phyloP scores from a whole-genome alignment of 2,888 invertebrate genomes.

The Perdita meconis region DNA sequence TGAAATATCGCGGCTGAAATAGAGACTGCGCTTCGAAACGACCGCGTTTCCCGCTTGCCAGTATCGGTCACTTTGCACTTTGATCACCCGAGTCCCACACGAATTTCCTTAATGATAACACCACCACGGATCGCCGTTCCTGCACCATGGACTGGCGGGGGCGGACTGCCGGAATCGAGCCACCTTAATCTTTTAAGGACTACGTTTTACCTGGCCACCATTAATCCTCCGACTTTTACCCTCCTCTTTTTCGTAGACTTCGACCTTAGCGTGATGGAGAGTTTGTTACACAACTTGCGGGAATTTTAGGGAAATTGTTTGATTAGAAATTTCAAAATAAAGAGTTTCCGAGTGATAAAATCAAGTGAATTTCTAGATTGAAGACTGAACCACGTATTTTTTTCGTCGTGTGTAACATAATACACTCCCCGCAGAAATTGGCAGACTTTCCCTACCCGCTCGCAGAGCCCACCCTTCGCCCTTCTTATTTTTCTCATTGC shows the following conservation, averaged over 20 bases:
- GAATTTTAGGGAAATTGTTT: too few species aligned
- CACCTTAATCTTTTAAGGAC: constrained; percentile 26
- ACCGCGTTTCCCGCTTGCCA: constrained; percentile 55
- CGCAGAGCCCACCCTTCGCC: background rate
- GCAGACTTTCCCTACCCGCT: constrained; percentile 15
- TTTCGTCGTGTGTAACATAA: background rate
- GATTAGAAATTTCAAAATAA: too few species aligned
- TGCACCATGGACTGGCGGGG: background rate
- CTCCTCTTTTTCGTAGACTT: too few species aligned
- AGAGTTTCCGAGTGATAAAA: too few species aligned
- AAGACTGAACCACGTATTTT: background rate
- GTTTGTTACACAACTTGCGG: too few species aligned
- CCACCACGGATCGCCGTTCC: background rate
- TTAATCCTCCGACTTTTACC: too few species aligned
- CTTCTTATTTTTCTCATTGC: constrained; percentile 63
- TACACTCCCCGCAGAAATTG: constrained; percentile 5
- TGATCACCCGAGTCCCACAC: constrained; percentile 47
- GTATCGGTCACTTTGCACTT: constrained; percentile 60
- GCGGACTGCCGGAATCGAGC: constrained; percentile 19
- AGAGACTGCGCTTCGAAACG: constrained; percentile 53
- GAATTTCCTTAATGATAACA: constrained; percentile 54
- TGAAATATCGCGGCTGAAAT: constrained; percentile 71
- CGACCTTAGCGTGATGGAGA: too few species aligned
- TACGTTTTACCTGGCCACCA: constrained; percentile 7
- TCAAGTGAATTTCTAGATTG: too few species aligned